These are phyloP conservation scores for Sycophaga agraensis DNA, from an alignment of 1,140 invertebrate genomes.

Conservation along the genomic window DNA sequence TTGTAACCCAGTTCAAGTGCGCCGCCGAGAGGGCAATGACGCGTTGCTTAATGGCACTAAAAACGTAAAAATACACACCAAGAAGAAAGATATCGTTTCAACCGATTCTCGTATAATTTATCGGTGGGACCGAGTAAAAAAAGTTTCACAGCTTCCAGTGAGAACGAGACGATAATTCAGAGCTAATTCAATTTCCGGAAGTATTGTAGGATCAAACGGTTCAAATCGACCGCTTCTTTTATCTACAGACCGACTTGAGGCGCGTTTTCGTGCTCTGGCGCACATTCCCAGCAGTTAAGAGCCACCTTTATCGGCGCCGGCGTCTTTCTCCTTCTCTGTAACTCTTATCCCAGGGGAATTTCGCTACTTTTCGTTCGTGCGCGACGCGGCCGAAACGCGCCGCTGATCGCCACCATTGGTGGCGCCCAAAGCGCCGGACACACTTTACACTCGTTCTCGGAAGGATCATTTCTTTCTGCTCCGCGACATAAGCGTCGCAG, in stretches of 20 bases:
- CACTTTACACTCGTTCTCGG: slow-evolving; percentile 30
- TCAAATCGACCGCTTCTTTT: too few relatives aligned
- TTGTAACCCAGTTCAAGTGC: too few relatives aligned
- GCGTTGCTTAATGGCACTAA: too few relatives aligned
- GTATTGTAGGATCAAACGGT: too few relatives aligned
- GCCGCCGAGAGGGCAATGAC: too few relatives aligned
- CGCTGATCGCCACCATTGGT: slow-evolving; percentile 32
- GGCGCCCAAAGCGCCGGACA: slow-evolving; percentile 31
- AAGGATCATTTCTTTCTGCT: slow-evolving; percentile 15
- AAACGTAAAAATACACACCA: too few relatives aligned
- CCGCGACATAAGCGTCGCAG: too few relatives aligned
- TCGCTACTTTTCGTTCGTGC: slow-evolving; percentile 22
- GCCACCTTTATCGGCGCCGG: slow-evolving; percentile 15
- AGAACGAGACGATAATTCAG: neutral
- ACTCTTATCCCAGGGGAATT: slow-evolving; percentile 16
- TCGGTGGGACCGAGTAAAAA: too few relatives aligned
- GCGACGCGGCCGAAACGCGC: neutral
- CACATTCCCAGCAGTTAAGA: slow-evolving; percentile 29
- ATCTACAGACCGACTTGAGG: too few relatives aligned
- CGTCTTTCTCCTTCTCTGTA: too few relatives aligned
- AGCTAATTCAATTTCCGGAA: slow-evolving; percentile 26
- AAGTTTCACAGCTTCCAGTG: neutral
- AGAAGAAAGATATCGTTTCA: too few relatives aligned
- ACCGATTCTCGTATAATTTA: too few relatives aligned
- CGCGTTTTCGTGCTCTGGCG: slow-evolving; percentile 14